A percentile compares a stretch with the other conserved stretches of the same genome.
Conservation (phyloP, 2,113 vertebrate genomes). For the Tylochromis polylepis region DNA sequence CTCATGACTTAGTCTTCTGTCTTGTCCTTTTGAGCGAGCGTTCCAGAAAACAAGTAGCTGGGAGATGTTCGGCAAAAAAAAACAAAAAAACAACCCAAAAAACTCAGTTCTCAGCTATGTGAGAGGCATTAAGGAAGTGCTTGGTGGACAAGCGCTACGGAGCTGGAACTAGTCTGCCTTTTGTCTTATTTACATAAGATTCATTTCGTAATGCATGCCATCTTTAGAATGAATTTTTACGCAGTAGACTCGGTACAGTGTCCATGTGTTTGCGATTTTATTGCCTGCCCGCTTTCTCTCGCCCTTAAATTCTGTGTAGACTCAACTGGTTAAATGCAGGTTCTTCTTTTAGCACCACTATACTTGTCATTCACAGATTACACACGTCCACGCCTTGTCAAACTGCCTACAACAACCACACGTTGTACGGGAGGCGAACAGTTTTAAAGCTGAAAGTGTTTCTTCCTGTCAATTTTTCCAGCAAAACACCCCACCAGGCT, state of each 20-base stretch:
- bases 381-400: not conserved
- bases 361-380: constrained; percentile 6
- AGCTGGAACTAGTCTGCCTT: not conserved
- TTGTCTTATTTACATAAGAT: not conserved
- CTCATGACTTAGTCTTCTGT: not conserved
- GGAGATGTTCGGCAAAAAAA: constrained; percentile 76
- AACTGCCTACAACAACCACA: not conserved
- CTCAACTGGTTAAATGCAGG: not conserved
- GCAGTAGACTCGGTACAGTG: not conserved
- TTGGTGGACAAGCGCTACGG: not conserved
- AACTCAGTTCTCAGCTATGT: not conserved
- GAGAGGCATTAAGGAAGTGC: constrained; percentile 12
- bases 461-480: not conserved
- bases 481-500: not conserved
- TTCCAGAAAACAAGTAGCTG: constrained; percentile 45
- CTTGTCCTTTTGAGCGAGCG: not conserved
- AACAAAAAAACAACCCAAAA: constrained; percentile 35
- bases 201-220: not conserved
- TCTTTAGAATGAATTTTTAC: not conserved
- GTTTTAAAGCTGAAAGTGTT: not conserved
- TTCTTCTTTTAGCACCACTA: constrained; percentile 1
- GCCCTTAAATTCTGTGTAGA: not conserved
- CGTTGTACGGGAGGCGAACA: not conserved
- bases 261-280: not conserved
- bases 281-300: not conserved